Conservation (phyloP, 2,888 invertebrate species). For the Dicranocentrus wangi region DNA sequence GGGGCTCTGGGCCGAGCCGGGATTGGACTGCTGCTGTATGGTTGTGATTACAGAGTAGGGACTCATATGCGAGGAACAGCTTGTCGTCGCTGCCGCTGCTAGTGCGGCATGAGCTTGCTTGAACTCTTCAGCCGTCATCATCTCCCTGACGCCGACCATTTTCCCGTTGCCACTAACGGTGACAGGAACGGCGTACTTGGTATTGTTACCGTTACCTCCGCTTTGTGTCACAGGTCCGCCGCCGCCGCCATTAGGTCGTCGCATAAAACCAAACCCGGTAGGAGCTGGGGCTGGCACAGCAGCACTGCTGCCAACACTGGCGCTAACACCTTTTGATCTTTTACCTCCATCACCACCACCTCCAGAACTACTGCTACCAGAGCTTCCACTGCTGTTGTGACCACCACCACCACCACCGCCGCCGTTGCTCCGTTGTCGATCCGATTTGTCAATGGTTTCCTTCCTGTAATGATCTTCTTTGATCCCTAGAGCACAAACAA, state of each 20-base stretch:
- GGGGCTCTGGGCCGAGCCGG: constrained; percentile 61
- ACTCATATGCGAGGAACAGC: constrained; percentile 48
- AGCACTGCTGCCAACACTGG: neutral
- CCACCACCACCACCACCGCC: constrained; percentile 42
- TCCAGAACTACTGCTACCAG: constrained; percentile 39
- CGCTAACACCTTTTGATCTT: constrained; percentile 27
- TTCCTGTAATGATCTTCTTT: constrained; percentile 71
- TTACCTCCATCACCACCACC: constrained; percentile 35
- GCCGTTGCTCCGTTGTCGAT: constrained; percentile 54
- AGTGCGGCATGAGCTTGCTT: constrained; percentile 69
- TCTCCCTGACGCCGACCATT: constrained; percentile 61
- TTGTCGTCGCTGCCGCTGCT: constrained; percentile 56
- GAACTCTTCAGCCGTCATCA: constrained; percentile 71
- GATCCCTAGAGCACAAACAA: constrained; percentile 64
- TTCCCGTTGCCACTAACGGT: constrained; percentile 62
- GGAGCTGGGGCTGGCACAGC: constrained; percentile 40
- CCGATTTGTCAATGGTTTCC: constrained; percentile 30
- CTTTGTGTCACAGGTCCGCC: neutral
- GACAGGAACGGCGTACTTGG: constrained; percentile 68
- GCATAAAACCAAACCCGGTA: constrained; percentile 62
- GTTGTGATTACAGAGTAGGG: constrained; percentile 65
- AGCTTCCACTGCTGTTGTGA: constrained; percentile 55
- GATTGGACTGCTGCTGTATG: constrained; percentile 37
- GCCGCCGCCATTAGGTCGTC: constrained; percentile 41
- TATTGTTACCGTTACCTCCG: constrained; percentile 17